A percentile compares a stretch with the other conserved stretches of the same genome.
These are phyloP conservation scores for Cylindroiulus punctatus DNA, from an alignment of 2,888 invertebrate genomes.

Conservation along the genomic window DNA sequence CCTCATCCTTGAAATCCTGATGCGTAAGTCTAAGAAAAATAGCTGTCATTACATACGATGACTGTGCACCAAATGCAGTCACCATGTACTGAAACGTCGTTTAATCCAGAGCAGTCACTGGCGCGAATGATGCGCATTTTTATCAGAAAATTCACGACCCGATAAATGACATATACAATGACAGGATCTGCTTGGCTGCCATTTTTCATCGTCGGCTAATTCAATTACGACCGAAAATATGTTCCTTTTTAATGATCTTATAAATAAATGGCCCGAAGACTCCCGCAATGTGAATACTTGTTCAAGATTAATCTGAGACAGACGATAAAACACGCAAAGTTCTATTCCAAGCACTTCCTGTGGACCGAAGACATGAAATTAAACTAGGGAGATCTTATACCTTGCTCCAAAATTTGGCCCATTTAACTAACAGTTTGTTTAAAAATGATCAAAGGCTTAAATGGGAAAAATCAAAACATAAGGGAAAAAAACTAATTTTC, in stretches of 20 bases:
- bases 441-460: too few relatives aligned
- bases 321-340: too few relatives aligned
- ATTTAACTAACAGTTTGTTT: too few relatives aligned
- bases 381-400: too few relatives aligned
- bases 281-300: neutral
- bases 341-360: too few relatives aligned
- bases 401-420: too few relatives aligned
- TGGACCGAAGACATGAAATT: too few relatives aligned
- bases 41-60: neutral
- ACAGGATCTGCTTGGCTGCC: slow-evolving; percentile 42
- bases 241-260: slow-evolving; percentile 42
- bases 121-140: slow-evolving; percentile 31
- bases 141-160: slow-evolving; percentile 42
- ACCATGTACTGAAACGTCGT: neutral
- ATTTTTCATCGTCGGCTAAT: slow-evolving; percentile 42
- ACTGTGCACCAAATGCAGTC: neutral
- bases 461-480: too few relatives aligned
- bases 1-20: too few relatives aligned
- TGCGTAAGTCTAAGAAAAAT: too few relatives aligned
- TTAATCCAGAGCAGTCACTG: slow-evolving; percentile 4
- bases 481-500: too few relatives aligned
- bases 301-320: slow-evolving; percentile 4
- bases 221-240: slow-evolving; percentile 36
- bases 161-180: slow-evolving; percentile 31
- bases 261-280: slow-evolving; percentile 38